Conservation (phyloP, 2,888 invertebrate species). For the Drosophila koepferae region DNA sequence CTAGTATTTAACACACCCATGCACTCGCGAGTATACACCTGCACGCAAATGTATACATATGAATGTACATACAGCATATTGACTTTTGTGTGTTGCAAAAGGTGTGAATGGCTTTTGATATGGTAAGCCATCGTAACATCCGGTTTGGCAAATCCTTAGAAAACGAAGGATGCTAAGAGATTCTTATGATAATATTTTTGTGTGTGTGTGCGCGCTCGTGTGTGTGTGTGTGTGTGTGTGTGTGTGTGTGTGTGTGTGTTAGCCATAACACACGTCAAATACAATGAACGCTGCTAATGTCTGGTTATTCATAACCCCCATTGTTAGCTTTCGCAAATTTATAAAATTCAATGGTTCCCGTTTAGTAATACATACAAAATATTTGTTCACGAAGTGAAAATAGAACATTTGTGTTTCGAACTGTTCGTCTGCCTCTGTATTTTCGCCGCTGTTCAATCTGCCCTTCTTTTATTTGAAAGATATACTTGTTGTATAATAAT, state of each 20-base stretch:
- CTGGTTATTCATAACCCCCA: conserved; percentile 46
- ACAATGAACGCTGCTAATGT: conserved; percentile 45
- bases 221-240: conserved; percentile 18
- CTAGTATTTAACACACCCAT: background rate
- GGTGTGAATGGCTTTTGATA: conserved; percentile 65
- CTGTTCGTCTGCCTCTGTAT: no score
- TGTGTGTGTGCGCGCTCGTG: conserved; percentile 22
- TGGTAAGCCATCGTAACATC: conserved; percentile 79
- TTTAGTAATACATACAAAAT: no score
- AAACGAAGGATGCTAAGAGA: conserved; percentile 64
- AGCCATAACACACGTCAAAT: conserved; percentile 19
- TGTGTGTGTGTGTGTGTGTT: conserved; percentile 19
- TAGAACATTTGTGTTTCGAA: background rate
- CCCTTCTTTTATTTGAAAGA: no score
- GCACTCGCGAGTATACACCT: background rate
- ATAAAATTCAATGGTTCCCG: background rate
- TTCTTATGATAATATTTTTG: conserved; percentile 45
- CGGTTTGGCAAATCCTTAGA: conserved; percentile 68
- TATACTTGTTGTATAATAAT: no score
- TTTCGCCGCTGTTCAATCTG: background rate
- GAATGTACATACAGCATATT: background rate
- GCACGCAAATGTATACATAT: background rate
- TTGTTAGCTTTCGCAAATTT: conserved; percentile 33
- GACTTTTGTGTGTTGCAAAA: conserved; percentile 15
- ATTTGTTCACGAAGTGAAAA: background rate